A percentile compares a stretch with the other conserved stretches of the same genome.
phyloP scores from a whole-genome alignment of 2,113 vertebrate species.

The Scartelaos histophorus region DNA sequence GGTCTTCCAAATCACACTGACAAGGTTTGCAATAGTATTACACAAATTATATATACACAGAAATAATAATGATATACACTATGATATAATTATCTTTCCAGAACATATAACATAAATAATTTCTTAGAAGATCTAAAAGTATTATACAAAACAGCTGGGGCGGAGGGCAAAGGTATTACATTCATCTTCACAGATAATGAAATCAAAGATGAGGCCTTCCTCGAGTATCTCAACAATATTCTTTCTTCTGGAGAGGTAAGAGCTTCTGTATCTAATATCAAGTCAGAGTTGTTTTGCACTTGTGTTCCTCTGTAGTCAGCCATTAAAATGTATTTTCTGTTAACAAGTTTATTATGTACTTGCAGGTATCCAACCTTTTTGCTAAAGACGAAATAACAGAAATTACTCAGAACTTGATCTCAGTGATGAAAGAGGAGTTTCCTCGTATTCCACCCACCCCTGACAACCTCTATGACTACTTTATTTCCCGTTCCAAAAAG shows the following conservation, averaged over 20 bases:
- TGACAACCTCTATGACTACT: conserved; percentile 87
- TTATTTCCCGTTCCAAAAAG: conserved; percentile 85
- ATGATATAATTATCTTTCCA: conserved; percentile 44
- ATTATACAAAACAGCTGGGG: conserved; percentile 87
- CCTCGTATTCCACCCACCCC: conserved; percentile 81
- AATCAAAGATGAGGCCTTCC: conserved; percentile 94
- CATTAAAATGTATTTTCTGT: background rate
- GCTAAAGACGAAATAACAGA: conserved; percentile 91
- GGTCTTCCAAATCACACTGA: conserved; percentile 90
- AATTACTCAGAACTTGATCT: conserved; percentile 82
- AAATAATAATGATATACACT: background rate
- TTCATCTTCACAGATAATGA: conserved; percentile 97
- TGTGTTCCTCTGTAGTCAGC: background rate
- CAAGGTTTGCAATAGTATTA: conserved; percentile 78
- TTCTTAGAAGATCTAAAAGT: conserved; percentile 92
- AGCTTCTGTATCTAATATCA: background rate
- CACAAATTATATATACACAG: background rate
- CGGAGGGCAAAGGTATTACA: conserved; percentile 87
- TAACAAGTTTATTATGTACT: background rate
- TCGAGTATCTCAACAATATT: conserved; percentile 97
- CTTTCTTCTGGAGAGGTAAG: conserved; percentile 96
- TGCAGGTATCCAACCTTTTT: conserved; percentile 92
- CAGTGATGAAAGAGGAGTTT: conserved; percentile 85
- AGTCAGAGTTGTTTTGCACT: background rate
- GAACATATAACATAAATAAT: conserved; percentile 88